Base-by-base conservation (phyloP, 2,888 invertebrate species). In the Trissonchulus sp. region DNA sequence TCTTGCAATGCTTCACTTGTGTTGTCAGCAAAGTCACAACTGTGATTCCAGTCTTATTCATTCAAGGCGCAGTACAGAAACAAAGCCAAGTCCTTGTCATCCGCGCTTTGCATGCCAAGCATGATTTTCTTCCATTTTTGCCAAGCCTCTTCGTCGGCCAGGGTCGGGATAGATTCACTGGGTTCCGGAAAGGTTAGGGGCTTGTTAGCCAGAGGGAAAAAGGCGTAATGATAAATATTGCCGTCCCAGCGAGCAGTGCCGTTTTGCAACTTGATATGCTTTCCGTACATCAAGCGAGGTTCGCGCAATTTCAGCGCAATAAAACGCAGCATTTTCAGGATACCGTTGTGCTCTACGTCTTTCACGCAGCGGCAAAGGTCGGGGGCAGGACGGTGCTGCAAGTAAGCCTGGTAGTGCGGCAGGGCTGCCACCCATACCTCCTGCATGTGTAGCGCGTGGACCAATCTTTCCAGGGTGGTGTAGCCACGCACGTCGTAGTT, bases 31-130 rank as follows among this genome's bases (percentile, higher is more conserved):
- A n/a, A n/a, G n/a, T n/a, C n/a, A n/a, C n/a, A n/a, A n/a, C n/a
- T n/a, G n/a, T n/a, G n/a, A n/a, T n/a, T n/a, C n/a, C n/a, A n/a
- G n/a, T n/a, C n/a, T n/a, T n/a, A n/a, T n/a, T n/a, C n/a, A n/a
- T n/a, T n/a, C n/a, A 60, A n/a, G 18, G 60, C 60, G n/a, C 60
- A 60, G 60, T 60, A 60, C 60, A 60, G n/a, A 60, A 23, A 60
- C 18, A 60, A 18, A 18, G 60, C 60, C 18, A n/a, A 18, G n/a
- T 60, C 60, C n/a, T 60, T 18, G n/a, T 60, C 60, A 60, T 60
- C 18, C n/a, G n/a, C 60, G n/a, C n/a, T 60, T 60, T n/a, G 60
- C 60, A 60, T 60, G n/a, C n/a, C n/a, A n/a, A n/a, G n/a, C 60
- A 60, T 60, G 18, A 18, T n/a, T n/a, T 60, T 18, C n/a, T 60